Evolutionary conservation across 1,140 invertebrate genomes (phyloP), one percentile per base, ranked within the genome.

Genomic region (Copidosoma floridanum): DNA sequence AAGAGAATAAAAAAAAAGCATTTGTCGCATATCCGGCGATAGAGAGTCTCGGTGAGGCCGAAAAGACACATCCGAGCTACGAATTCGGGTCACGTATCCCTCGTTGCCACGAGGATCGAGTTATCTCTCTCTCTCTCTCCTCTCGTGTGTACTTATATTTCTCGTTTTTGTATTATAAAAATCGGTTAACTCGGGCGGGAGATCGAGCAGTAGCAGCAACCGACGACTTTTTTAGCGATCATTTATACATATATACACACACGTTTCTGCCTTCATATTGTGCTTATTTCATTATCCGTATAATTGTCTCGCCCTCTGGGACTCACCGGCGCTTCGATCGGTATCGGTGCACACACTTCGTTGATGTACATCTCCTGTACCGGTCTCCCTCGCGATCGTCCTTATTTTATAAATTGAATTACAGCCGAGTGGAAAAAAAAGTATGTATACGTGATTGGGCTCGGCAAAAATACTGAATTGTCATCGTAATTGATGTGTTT

Each of bases 61-160:
- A 76, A 75, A 74, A 75, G 70, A 55, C n/a, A n/a, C n/a, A n/a
- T 47, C 60, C 51, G 64, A 64, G 59, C 51, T 50, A 32, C 35
- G 27, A 50, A 77, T 71, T 73, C 73, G 20, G 64, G 70, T 71
- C 75, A 77, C 75, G 75, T 77, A 66, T 63, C 53, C 23, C 27
- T 35, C 55, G 29, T 43, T 21, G 57, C 60, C 63, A 57, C 52
- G 57, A 65, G 62, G 63, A 71, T 71, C 71, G 67, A 60, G 67
- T 72, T 74, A 67, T 65, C 67, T 68, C 63, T 65, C 67, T 65
- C 32, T 60, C 67, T 27, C 50, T 52, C 65, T 47, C 18, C 38
- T 51, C 58, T 40, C 54, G 27, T 24, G n/a, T n/a, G n/a, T n/a
- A 12, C 27, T 61, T 57, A 64, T 58, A 57, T 62, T 53, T 55